These are phyloP conservation scores for Falco punctatus DNA, from an alignment of 2,113 vertebrate species.

Conservation along the genomic window DNA sequence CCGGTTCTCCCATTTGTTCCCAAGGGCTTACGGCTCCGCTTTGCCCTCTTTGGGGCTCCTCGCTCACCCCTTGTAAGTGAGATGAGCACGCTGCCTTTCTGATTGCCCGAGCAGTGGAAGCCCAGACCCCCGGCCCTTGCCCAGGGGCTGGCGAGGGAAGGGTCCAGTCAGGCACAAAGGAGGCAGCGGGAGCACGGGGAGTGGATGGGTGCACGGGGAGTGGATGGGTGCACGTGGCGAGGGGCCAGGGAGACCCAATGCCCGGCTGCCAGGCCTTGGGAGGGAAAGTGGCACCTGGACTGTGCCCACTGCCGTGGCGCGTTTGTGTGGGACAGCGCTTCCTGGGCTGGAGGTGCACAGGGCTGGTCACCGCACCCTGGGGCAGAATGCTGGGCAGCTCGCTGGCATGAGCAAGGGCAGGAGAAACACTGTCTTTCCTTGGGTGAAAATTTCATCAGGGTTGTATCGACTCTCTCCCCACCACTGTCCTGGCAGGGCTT, in stretches of 20 bases:
- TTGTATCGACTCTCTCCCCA: fast-evolving
- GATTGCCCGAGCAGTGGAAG: no score
- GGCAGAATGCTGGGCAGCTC: no score
- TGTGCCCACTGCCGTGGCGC: fast-evolving
- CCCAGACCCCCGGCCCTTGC: no score
- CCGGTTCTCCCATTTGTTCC: neutral
- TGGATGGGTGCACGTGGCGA: no score
- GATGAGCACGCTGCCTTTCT: no score
- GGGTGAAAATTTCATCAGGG: no score
- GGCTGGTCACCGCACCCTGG: neutral
- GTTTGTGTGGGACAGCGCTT: neutral
- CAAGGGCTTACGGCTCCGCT: fast-evolving
- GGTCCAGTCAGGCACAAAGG: fast-evolving
- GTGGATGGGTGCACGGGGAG: neutral
- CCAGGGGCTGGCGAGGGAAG: neutral
- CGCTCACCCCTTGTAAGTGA: neutral
- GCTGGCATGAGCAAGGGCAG: no score
- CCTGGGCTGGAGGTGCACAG: no score
- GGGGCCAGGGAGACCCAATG: no score
- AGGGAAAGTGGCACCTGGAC: neutral
- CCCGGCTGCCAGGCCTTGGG: neutral
- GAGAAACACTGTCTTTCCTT: no score
- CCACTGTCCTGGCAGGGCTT: neutral
- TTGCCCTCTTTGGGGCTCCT: neutral
- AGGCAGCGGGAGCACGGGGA: neutral